These are phyloP conservation scores for Prionailurus bengalensis DNA, from an alignment of 2,113 vertebrate species.

Conservation along the genomic window DNA sequence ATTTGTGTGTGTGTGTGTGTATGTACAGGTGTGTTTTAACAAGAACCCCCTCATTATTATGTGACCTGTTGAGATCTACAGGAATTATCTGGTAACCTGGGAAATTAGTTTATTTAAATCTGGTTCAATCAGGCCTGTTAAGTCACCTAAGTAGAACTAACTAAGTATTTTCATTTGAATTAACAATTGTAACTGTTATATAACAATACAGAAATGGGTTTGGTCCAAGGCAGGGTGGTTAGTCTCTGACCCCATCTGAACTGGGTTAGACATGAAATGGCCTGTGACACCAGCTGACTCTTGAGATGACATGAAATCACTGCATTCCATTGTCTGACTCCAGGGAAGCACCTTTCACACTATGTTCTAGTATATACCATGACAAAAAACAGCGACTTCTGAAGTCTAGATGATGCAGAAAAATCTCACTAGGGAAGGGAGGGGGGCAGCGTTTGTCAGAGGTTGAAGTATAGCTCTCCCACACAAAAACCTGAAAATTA, in stretches of 20 bases:
- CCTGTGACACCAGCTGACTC: background rate
- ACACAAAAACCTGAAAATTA: background rate
- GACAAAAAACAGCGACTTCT: background rate
- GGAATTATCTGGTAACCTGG: background rate
- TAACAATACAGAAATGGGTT: background rate
- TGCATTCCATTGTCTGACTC: background rate
- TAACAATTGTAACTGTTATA: background rate
- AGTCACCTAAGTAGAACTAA: background rate
- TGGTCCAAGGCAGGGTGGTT: background rate
- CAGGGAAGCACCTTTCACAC: background rate
- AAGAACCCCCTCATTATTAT: background rate
- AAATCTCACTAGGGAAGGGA: background rate
- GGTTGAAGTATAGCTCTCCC: background rate
- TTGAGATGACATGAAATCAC: background rate
- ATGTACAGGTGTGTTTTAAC: background rate
- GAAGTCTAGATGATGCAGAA: background rate
- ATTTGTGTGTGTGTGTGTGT: background rate
- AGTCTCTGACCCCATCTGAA: background rate
- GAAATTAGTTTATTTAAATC: slow-evolving; percentile 26
- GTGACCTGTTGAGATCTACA: background rate
- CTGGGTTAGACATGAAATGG: background rate
- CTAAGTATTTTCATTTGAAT: slow-evolving; percentile 38
- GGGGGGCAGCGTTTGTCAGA: background rate
- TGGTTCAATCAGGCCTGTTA: background rate
- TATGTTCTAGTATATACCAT: background rate